A percentile compares a stretch with the other conserved stretches of the same genome.
Evolutionary conservation across 1,140 invertebrate species (phyloP).

Genomic region (Eciton burchellii): DNA sequence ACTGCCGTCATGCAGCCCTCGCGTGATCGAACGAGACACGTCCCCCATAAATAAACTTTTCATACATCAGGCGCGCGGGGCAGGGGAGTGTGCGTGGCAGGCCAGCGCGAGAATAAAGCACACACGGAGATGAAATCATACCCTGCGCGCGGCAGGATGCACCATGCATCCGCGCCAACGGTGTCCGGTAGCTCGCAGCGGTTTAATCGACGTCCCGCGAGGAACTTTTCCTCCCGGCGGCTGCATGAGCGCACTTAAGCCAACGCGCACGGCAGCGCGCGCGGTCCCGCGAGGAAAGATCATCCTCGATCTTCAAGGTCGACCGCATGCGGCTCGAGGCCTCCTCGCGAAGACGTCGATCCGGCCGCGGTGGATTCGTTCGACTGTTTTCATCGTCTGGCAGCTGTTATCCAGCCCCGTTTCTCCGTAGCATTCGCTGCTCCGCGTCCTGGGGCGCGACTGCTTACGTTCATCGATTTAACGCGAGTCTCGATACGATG

Average conservation of each 20-base stretch:
- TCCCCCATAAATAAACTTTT: slow-evolving; percentile 74
- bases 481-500: slow-evolving; percentile 32
- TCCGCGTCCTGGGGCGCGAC: slow-evolving; percentile 42
- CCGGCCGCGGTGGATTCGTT: slow-evolving; percentile 69
- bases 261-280: slow-evolving; percentile 43
- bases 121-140: slow-evolving; percentile 72
- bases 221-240: slow-evolving; percentile 60
- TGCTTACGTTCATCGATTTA: slow-evolving; percentile 57
- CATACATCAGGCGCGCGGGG: slow-evolving; percentile 61
- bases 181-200: slow-evolving; percentile 74
- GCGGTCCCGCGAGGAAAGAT: slow-evolving; percentile 61
- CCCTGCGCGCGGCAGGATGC: slow-evolving; percentile 67
- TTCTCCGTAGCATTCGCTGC: slow-evolving; percentile 20
- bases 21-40: slow-evolving; percentile 70
- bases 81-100: slow-evolving; percentile 21
- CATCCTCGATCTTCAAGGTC: slow-evolving; percentile 73
- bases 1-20: slow-evolving; percentile 49
- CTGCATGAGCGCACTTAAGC: slow-evolving; percentile 60
- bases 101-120: slow-evolving; percentile 62
- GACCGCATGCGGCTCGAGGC: slow-evolving; percentile 72
- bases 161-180: slow-evolving; percentile 62
- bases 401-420: slow-evolving; percentile 66
- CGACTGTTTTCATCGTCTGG: slow-evolving; percentile 72
- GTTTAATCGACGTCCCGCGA: slow-evolving; percentile 71
- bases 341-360: slow-evolving; percentile 70